Base-by-base conservation (phyloP, 2,888 invertebrate species). In the Saturnia japonica region DNA sequence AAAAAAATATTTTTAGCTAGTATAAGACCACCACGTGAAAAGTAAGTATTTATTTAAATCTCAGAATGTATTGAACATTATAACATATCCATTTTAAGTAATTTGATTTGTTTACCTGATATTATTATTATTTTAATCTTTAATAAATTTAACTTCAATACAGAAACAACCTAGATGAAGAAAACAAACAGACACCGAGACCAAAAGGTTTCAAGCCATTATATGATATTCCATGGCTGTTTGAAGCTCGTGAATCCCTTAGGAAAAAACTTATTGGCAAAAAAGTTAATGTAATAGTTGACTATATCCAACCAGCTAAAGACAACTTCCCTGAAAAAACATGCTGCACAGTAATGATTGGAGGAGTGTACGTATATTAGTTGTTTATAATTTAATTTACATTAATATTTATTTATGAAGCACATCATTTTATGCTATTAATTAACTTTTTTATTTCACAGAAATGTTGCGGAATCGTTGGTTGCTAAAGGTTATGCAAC, bases 211-310 rank as follows among this genome's bases (percentile, higher is more conserved):
- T 93, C 77, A 96, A 98, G 81, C 98, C 99, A 0, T 95, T 99
- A 0, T 99, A 99, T 87, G 99, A 99, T 87, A 97, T 99, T 84
- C 99, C 99, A 1, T 99, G 97, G 96, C 98, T 99, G 98, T 99
- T 97, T 87, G 99, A 99, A 89, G 99, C 99, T 0, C 96, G 99
- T 70, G 99, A 99, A 91, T 99, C 97, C 87, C 94, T 99, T 54
- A 95, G 99, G 64, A 99, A 99, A 87, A 98, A 99, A 85, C 94
- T 99, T 19, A 96, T 99, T 82, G 98, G 99, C 68, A 99, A 99
- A 88, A 98, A 97, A 88, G 98, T 99, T 0, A 97, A 96, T 80
- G 97, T 99, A 12, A 96, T 96, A 34, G 96, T 99, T 42, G 99
- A 99, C 90, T 99, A 99, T 87, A 97, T 99, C 74, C 99, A 99